Conservation (phyloP, 2,888 invertebrate species). For the Antitype chi region DNA sequence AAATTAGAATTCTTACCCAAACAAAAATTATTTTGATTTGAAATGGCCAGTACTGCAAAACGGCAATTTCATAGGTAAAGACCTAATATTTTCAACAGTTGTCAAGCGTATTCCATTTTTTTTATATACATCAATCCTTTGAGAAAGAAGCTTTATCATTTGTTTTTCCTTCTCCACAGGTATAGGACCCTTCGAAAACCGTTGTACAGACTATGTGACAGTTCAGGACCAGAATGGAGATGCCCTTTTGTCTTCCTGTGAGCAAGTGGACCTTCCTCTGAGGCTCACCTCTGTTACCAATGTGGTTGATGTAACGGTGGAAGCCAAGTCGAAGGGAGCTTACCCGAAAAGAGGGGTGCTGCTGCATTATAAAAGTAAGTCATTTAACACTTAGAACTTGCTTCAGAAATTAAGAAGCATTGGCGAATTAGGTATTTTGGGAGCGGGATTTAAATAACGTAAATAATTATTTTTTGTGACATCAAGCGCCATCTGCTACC, state of each 20-base stretch:
- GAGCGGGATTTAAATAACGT: neutral
- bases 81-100: neutral
- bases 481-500: slow-evolving; percentile 59
- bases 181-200: slow-evolving; percentile 86
- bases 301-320: slow-evolving; percentile 85
- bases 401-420: neutral
- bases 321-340: slow-evolving; percentile 87
- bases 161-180: slow-evolving; percentile 71
- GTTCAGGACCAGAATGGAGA: slow-evolving; percentile 88
- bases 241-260: slow-evolving; percentile 88
- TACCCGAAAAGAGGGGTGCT: slow-evolving; percentile 92
- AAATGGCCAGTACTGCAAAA: too few relatives aligned
- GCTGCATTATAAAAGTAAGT: slow-evolving; percentile 92
- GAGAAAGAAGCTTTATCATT: neutral
- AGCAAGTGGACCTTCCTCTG: slow-evolving; percentile 88
- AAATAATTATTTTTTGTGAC: neutral
- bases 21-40: too few relatives aligned
- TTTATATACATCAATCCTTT: neutral
- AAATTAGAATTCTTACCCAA: too few relatives aligned
- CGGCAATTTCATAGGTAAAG: too few relatives aligned
- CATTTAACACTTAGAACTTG: neutral
- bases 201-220: slow-evolving; percentile 89
- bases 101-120: neutral
- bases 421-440: neutral
- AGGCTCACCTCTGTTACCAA: slow-evolving; percentile 87